Base-by-base conservation (phyloP, 2,888 invertebrate genomes). In the Tyria jacobaeae region DNA sequence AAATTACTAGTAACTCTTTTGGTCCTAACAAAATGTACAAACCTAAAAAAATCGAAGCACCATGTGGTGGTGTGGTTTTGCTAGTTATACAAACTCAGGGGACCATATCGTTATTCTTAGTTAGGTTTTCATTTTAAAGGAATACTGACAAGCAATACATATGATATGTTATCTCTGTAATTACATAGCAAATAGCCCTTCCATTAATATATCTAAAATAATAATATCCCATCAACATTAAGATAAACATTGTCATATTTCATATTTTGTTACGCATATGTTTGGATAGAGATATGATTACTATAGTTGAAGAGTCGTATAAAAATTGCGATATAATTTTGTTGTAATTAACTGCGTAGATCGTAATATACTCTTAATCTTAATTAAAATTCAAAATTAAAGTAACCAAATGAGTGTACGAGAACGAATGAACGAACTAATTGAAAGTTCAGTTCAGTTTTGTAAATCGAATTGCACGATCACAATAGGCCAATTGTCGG, bases 401-500 rank as follows among this genome's bases (percentile, higher is more conserved):
- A n/a, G n/a, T 27, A 27, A 25, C 25, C 14, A 50, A 17, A 24
- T 35, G 35, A 35, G 12, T 35, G 35, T 10, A 35, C 12, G 12
- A 35, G 35, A 35, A 37, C 24, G 15, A 54, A 25, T 44, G 60
- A 54, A 24, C 59, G 53, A 50, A 57, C 52, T 51, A 48, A 62
- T 60, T 17, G 58, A 65, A 67, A 67, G 62, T 66, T 68, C 57
- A 67, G 62, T 66, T 68, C 57, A 54, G 44, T 58, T 68, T 65
- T 62, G 57, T 66, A 62, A 64, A 73, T 70, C 66, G 57, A 62
- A 70, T 70, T 68, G 64, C 60, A 64, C 63, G 48, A 53, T 47
- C 44, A 71, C 75, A 68, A 71, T 70, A 66, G 63, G 51, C 56
- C 64, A 66, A 69, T 70, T 75, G 71, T 72, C 61, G 67, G 55